Evolutionary conservation across 2,888 invertebrate species (phyloP).

Genomic region (Spodoptera picta): DNA sequence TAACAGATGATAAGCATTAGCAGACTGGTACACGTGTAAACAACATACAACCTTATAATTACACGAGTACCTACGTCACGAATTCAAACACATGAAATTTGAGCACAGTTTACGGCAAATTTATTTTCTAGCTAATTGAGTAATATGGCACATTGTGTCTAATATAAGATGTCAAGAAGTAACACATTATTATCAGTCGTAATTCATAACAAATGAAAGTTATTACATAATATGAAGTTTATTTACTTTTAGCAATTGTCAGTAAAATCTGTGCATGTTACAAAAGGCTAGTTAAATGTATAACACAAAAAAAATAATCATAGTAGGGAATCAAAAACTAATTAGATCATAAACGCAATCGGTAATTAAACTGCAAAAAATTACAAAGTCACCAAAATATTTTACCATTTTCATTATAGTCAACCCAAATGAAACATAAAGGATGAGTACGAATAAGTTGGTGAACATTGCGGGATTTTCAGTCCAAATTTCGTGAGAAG

Average conservation of each 20-base stretch:
- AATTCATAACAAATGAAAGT: too few relatives aligned
- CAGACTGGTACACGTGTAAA: conserved; percentile 25
- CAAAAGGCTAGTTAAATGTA: too few relatives aligned
- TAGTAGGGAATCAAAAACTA: too few relatives aligned
- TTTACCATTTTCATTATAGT: conserved; percentile 72
- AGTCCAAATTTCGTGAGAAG: conserved; percentile 63
- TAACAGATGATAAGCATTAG: conserved; percentile 30
- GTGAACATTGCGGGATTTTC: conserved; percentile 64
- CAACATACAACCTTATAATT: conserved; percentile 25
- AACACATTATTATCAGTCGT: too few relatives aligned
- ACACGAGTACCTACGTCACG: conserved; percentile 14
- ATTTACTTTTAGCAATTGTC: too few relatives aligned
- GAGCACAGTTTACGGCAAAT: conserved; percentile 34
- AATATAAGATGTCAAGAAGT: conserved; percentile 9
- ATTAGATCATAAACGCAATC: not conserved
- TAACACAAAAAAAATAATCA: too few relatives aligned
- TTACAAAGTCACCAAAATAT: conserved; percentile 54
- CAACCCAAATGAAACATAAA: conserved; percentile 71
- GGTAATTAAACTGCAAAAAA: conserved; percentile 48
- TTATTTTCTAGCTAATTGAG: conserved; percentile 49
- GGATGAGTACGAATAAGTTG: conserved; percentile 65
- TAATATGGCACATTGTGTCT: conserved; percentile 42
- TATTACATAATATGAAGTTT: too few relatives aligned
- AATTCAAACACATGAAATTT: conserved; percentile 47
- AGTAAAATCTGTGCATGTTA: too few relatives aligned